phyloP scores from a whole-genome alignment of 2,888 invertebrate species.

The Drosophila pseudotalamancana region DNA sequence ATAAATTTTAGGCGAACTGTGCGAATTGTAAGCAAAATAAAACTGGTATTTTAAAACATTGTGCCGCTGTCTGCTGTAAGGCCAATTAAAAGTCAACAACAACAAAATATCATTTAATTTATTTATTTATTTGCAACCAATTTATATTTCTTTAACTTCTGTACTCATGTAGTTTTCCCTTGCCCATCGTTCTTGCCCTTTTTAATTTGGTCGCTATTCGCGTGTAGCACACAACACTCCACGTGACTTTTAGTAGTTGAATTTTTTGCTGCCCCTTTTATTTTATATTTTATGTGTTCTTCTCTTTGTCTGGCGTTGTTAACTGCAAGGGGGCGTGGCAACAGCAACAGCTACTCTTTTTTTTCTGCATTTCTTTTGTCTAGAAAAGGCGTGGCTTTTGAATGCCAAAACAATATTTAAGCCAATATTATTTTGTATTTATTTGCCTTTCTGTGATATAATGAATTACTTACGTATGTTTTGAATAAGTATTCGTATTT shows the following conservation, averaged over 20 bases:
- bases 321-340: constrained; percentile 14
- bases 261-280: constrained; percentile 5
- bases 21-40: constrained; percentile 49
- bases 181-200: neutral
- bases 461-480: constrained; percentile 20
- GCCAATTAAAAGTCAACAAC: constrained; percentile 30
- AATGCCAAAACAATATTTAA: constrained; percentile 30
- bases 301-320: constrained; percentile 41
- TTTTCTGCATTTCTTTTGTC: constrained; percentile 14
- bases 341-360: constrained; percentile 21
- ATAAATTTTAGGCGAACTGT: constrained; percentile 43
- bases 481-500: too few species aligned
- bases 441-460: constrained; percentile 12
- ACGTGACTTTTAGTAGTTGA: constrained; percentile 40
- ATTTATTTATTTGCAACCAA: constrained; percentile 26
- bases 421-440: constrained; percentile 10
- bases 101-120: constrained; percentile 20
- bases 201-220: constrained; percentile 30
- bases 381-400: constrained; percentile 52
- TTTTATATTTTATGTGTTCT: neutral
- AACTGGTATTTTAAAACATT: constrained; percentile 52
- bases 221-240: constrained; percentile 58
- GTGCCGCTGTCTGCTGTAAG: constrained; percentile 1
- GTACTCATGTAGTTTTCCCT: constrained; percentile 11
- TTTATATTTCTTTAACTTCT: constrained; percentile 30